Evolutionary conservation across 1,140 invertebrate genomes (phyloP), one percentile per base, ranked within the genome.

Genomic region (Parasteatoda tepidariorum): DNA sequence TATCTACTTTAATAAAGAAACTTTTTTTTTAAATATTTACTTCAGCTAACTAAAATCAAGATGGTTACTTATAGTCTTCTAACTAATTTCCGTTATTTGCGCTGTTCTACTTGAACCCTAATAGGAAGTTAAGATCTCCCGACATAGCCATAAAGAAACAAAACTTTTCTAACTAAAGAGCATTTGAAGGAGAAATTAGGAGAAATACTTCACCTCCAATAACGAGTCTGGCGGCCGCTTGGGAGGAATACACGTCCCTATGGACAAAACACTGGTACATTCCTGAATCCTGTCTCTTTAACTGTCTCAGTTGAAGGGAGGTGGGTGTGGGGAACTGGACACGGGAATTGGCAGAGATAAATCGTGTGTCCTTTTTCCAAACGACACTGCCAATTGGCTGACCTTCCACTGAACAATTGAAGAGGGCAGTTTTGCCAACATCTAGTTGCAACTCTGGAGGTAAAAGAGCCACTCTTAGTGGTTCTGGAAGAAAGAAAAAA

Each of bases 201-300:
- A 61, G 3, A 61, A 18, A 26, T 15, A n/a, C 26, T 48, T 86
- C 85, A 90, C 90, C 89, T 87, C 89, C 89, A 31, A 90, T 86
- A 13, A 87, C 64, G 15, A 90, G 86, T 76, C 89, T 88, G n/a
- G 88, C 87, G 0, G 88, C 86, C 4, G 88, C 89, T 75, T 90
- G 90, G 7, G 86, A 86, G 86, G 94, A 96, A 89, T 97, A 95
- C 88, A 97, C 95, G 87, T 97, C 96, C 88, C 98, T 98, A 57
- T 94, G 91, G 55, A 97, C 95, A 88, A 98, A 96, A 88, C 97
- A 98, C 87, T 98, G 97, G 88, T 98, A 99, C 96, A 98, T 98
- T 88, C 97, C 97, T 88, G 96, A 96, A 88, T 98, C 96, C 89
- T 97, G 95, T 87, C 97, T 95, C 88, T 95, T 94, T 0, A 99